phyloP scores from a whole-genome alignment of 2,797 vertebrate genomes.

The Botia kubotai region DNA sequence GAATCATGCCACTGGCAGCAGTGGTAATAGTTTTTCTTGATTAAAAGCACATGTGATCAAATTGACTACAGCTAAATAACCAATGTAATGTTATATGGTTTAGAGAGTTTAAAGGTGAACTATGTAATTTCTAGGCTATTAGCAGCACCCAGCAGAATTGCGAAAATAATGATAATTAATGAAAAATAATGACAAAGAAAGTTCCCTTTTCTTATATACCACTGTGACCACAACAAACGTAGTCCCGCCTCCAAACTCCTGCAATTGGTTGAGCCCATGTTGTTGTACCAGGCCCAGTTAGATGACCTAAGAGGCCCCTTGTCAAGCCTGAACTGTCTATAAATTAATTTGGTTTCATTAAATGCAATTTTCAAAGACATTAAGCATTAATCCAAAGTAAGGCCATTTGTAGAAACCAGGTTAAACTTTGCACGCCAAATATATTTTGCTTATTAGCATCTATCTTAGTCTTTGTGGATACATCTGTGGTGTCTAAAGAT shows the following conservation, averaged over 20 bases:
- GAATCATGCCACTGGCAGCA: background rate
- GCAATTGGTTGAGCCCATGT: background rate
- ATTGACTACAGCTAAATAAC: background rate
- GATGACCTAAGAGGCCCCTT: background rate
- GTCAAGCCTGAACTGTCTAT: background rate
- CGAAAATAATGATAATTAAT: background rate
- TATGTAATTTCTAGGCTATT: background rate
- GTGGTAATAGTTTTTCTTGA: background rate
- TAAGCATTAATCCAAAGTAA: too few relatives aligned
- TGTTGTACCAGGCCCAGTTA: background rate
- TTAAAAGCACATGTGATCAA: slow-evolving; percentile 8
- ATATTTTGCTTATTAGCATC: too few relatives aligned
- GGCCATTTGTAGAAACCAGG: too few relatives aligned
- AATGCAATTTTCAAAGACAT: too few relatives aligned
- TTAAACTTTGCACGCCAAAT: too few relatives aligned
- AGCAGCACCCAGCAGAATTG: background rate
- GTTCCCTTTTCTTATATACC: background rate
- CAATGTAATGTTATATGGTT: background rate
- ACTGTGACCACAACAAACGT: background rate
- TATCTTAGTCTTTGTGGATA: too few relatives aligned
- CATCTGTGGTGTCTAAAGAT: too few relatives aligned
- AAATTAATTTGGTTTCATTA: background rate
- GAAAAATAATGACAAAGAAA: background rate
- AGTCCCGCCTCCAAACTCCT: background rate
- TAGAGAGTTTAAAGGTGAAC: background rate